Conservation (phyloP, 1,140 invertebrate genomes). For the Drosophila watanabei region DNA sequence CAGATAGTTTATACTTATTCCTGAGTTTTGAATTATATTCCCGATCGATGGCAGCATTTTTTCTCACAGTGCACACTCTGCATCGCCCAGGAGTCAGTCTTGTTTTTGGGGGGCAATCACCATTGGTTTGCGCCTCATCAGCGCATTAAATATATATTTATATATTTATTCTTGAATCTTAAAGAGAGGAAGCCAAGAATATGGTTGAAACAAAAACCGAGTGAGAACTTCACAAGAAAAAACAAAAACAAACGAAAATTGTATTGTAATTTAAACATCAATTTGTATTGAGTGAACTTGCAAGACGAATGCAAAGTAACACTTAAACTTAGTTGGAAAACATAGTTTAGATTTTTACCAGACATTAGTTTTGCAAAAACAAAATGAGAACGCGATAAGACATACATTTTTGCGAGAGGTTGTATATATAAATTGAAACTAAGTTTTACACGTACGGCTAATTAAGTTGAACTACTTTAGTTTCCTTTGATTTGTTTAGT, state of each 20-base stretch:
- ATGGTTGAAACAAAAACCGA: constrained; percentile 65
- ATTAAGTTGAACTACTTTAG: constrained; percentile 4
- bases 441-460: constrained; percentile 42
- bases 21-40: neutral
- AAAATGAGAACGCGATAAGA: constrained; percentile 34
- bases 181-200: constrained; percentile 31
- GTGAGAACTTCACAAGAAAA: constrained; percentile 74
- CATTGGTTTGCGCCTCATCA: constrained; percentile 54
- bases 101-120: constrained; percentile 40
- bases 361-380: constrained; percentile 64
- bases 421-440: constrained; percentile 47
- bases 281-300: constrained; percentile 40
- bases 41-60: neutral
- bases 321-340: constrained; percentile 66
- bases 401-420: constrained; percentile 34
- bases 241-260: constrained; percentile 55
- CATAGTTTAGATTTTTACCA: constrained; percentile 73
- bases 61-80: neutral
- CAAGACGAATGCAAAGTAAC: constrained; percentile 42
- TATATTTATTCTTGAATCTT: constrained; percentile 35
- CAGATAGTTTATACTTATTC: neutral
- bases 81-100: constrained; percentile 1
- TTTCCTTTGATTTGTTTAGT: constrained; percentile 27
- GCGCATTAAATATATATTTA: constrained; percentile 37
- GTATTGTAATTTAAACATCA: constrained; percentile 68